A percentile compares a stretch with the other conserved stretches of the same genome.
Evolutionary conservation across 2,888 invertebrate species (phyloP).

Genomic region (Alloscopus bannaensis): DNA sequence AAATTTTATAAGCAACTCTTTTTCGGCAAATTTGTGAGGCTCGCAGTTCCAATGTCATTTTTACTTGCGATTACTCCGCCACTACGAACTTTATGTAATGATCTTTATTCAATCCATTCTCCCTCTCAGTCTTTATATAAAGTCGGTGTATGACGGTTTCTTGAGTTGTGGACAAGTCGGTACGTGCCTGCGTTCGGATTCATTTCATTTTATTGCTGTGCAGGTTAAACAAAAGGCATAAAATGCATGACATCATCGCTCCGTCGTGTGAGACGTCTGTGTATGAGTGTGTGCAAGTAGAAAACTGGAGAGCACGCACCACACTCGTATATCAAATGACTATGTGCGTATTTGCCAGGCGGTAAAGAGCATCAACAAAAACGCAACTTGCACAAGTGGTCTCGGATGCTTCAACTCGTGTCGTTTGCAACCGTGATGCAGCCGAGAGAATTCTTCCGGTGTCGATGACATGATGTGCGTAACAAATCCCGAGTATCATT

Average conservation of each 20-base stretch:
- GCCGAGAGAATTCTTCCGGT: too few species aligned
- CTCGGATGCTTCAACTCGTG: too few species aligned
- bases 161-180: background rate
- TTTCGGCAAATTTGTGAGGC: too few species aligned
- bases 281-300: background rate
- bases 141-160: background rate
- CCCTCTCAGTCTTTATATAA: background rate
- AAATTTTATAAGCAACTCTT: too few species aligned
- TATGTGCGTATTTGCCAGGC: background rate
- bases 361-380: background rate
- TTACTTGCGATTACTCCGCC: too few species aligned
- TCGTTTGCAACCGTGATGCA: too few species aligned
- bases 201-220: conserved; percentile 65
- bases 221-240: conserved; percentile 43
- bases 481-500: too few species aligned
- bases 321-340: conserved; percentile 12
- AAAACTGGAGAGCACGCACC: conserved; percentile 13
- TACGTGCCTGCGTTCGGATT: conserved; percentile 59
- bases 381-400: too few species aligned
- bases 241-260: conserved; percentile 38
- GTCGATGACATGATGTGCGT: too few species aligned
- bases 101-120: background rate
- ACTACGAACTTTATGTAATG: conserved; percentile 37
- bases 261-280: background rate
- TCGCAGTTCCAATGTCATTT: too few species aligned